Conservation (phyloP, 2,888 invertebrate species). For the Auanema sp. region DNA sequence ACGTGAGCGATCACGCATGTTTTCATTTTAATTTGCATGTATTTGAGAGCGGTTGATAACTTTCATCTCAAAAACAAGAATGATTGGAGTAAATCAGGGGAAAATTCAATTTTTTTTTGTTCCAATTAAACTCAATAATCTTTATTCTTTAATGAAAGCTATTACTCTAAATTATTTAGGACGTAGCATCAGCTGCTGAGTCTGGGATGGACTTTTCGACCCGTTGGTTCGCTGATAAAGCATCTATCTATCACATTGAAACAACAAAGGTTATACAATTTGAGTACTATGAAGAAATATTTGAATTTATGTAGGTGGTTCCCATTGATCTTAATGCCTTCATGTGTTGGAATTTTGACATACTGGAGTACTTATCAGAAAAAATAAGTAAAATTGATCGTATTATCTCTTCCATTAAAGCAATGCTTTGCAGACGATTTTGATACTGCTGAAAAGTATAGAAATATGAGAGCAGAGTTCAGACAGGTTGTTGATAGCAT, state of each 20-base stretch:
- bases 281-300: not conserved
- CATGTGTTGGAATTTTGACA: constrained; percentile 74
- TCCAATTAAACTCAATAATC: too few relatives aligned
- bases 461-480: constrained; percentile 29
- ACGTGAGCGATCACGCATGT: too few relatives aligned
- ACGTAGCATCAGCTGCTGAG: constrained; percentile 72
- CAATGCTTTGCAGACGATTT: constrained; percentile 14
- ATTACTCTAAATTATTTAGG: constrained; percentile 20
- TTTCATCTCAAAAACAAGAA: too few relatives aligned
- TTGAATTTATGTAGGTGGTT: constrained; percentile 69
- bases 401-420: too few relatives aligned
- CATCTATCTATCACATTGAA: constrained; percentile 66
- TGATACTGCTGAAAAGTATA: constrained; percentile 21
- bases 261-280: constrained; percentile 66
- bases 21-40: too few relatives aligned
- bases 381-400: not conserved
- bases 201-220: constrained; percentile 95
- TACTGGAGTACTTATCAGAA: constrained; percentile 36
- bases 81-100: too few relatives aligned
- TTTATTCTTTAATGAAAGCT: not conserved
- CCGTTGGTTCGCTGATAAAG: constrained; percentile 77
- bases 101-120: too few relatives aligned
- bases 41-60: too few relatives aligned
- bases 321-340: constrained; percentile 83
- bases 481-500: constrained; percentile 37